Conservation (phyloP, 2,888 invertebrate genomes). For the Apodemia duryi region DNA sequence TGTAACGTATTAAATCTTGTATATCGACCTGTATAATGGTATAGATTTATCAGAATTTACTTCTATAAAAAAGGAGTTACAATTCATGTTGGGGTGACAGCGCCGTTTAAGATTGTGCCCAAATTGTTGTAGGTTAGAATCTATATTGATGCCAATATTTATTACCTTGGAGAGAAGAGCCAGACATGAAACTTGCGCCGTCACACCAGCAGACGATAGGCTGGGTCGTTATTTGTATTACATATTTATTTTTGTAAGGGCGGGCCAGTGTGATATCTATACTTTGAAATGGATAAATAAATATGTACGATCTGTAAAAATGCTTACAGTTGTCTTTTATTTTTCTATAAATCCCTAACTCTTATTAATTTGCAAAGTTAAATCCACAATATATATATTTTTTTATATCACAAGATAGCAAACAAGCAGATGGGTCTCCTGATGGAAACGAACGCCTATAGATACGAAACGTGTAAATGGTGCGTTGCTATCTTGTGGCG, state of each 20-base stretch:
- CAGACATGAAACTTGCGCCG: conserved; percentile 44
- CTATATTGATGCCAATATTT: conserved; percentile 64
- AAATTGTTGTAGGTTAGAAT: conserved; percentile 69
- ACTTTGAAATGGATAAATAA: conserved; percentile 78
- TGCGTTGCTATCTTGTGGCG: no score
- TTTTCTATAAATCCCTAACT: conserved; percentile 15
- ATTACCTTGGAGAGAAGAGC: conserved; percentile 41
- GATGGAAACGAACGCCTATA: no score
- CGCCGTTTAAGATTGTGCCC: conserved; percentile 60
- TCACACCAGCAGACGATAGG: conserved; percentile 53
- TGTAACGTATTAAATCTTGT: conserved; percentile 69
- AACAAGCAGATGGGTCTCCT: no score
- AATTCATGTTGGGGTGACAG: conserved; percentile 53
- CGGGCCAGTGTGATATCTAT: conserved; percentile 80
- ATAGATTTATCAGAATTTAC: conserved; percentile 71
- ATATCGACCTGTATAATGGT: conserved; percentile 78
- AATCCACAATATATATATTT: no score
- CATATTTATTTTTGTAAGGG: conserved; percentile 79
- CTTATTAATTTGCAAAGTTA: not conserved
- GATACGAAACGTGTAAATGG: no score
- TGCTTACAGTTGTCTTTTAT: conserved; percentile 52
- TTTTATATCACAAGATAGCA: no score
- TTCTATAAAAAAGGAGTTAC: conserved; percentile 59
- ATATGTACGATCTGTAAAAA: conserved; percentile 80
- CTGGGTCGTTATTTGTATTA: conserved; percentile 73